Conservation (phyloP, 1,140 invertebrate species). For the Pseudobourletiella spinata region DNA sequence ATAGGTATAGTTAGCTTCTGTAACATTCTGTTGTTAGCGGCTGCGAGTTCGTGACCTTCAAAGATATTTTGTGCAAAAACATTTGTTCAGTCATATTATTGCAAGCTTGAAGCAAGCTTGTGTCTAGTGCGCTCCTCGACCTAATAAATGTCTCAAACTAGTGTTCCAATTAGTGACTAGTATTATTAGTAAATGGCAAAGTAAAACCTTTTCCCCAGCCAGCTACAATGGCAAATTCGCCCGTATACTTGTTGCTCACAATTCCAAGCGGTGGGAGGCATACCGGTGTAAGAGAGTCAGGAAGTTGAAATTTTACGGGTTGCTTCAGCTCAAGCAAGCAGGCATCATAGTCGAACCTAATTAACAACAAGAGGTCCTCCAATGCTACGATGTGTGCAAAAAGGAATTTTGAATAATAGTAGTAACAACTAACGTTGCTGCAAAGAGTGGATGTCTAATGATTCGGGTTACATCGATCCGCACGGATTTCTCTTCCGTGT, state of each 20-base stretch:
- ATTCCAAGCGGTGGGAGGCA: not conserved
- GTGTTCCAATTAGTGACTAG: not conserved
- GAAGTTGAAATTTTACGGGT: not conserved
- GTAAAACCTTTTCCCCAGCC: constrained; percentile 1
- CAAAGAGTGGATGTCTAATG: not conserved
- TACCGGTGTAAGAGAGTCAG: not conserved
- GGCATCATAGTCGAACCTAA: not conserved
- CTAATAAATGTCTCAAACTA: not conserved
- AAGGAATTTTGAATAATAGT: not conserved
- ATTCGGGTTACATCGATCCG: not conserved
- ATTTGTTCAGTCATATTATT: not conserved
- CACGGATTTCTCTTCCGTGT: not conserved
- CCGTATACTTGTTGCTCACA: not conserved
- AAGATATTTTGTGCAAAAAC: not conserved
- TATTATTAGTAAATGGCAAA: too few relatives aligned
- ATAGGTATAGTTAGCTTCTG: not conserved
- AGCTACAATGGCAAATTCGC: not conserved
- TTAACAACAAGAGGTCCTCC: too few relatives aligned
- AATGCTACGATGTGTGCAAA: too few relatives aligned
- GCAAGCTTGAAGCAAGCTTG: not conserved
- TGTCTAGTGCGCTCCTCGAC: not conserved
- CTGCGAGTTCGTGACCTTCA: not conserved
- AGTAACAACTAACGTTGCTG: not conserved
- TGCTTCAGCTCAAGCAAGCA: not conserved
- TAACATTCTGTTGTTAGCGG: not conserved